Conservation (phyloP, 2,797 vertebrate species). For the Sebastiscus albofasciatus region DNA sequence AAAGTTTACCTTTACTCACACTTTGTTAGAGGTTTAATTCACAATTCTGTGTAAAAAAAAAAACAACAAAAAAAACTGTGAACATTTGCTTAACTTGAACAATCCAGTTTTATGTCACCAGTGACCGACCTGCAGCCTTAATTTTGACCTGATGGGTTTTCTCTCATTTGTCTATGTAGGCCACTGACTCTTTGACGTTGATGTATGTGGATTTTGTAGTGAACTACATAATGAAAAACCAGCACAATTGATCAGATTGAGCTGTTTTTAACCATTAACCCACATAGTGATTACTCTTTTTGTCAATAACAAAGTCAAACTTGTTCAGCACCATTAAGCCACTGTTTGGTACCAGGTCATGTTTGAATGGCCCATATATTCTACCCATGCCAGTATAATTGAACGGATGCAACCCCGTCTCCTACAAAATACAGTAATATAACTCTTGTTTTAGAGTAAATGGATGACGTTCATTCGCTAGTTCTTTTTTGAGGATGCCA, state of each 20-base stretch:
- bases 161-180: slow-evolving; percentile 40
- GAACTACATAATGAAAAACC: slow-evolving; percentile 51
- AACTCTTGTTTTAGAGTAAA: not conserved
- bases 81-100: slow-evolving; percentile 11
- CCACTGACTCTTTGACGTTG: slow-evolving; percentile 35
- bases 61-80: not conserved
- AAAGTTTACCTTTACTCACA: not conserved
- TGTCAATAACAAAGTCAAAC: slow-evolving; percentile 43
- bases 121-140: slow-evolving; percentile 14
- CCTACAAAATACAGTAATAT: not conserved
- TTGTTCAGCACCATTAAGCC: slow-evolving; percentile 36
- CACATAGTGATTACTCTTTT: slow-evolving; percentile 47
- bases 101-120: not conserved
- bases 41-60: not conserved
- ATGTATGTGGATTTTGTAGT: slow-evolving; percentile 21
- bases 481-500: not conserved
- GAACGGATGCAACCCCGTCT: not conserved
- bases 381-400: not conserved
- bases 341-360: slow-evolving; percentile 30
- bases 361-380: slow-evolving; percentile 1
- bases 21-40: slow-evolving; percentile 3
- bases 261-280: slow-evolving; percentile 64
- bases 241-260: slow-evolving; percentile 55
- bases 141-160: slow-evolving; percentile 17
- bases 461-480: not conserved